phyloP scores from a whole-genome alignment of 1,140 invertebrate genomes.

The Colletes gigas region DNA sequence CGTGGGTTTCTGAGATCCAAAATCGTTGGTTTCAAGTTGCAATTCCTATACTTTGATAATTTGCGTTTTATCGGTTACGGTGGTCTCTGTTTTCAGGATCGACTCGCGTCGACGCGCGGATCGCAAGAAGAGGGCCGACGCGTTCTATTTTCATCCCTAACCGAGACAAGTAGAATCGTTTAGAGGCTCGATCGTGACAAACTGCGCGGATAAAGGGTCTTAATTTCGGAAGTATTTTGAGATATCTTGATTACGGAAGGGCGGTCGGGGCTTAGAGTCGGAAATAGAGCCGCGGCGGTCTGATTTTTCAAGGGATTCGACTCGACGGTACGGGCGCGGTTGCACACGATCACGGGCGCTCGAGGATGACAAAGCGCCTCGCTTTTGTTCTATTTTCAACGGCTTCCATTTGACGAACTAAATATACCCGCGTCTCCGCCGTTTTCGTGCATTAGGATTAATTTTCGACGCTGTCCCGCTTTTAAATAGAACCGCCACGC shows the following conservation, averaged over 20 bases:
- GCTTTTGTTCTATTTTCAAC: constrained; percentile 41
- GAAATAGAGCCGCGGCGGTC: not conserved
- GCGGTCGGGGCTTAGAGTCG: not conserved
- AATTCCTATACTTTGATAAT: no score
- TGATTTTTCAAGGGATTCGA: constrained; percentile 9
- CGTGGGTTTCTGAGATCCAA: no score
- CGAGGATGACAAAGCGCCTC: constrained; percentile 25
- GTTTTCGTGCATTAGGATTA: constrained; percentile 36
- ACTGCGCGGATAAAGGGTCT: no score
- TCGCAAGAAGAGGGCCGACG: not conserved
- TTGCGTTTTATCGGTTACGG: no score
- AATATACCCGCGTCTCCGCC: constrained; percentile 17
- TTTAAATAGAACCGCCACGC: constrained; percentile 15
- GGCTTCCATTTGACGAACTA: constrained; percentile 29
- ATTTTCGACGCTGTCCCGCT: constrained; percentile 30
- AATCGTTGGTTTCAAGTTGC: no score
- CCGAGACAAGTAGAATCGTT: not conserved
- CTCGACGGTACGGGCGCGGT: not conserved
- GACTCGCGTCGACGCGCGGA: not conserved
- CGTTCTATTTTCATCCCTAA: constrained; percentile 14
- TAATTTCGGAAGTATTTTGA: no score
- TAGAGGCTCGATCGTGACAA: not conserved
- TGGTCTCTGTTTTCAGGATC: not conserved
- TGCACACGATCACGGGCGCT: constrained; percentile 27
- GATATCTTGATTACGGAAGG: not conserved